Percentiles rank a stretch among this genome's conserved stretches.
phyloP scores from a whole-genome alignment of 2,797 vertebrate genomes.

The Phrynocephalus vlangalii region DNA sequence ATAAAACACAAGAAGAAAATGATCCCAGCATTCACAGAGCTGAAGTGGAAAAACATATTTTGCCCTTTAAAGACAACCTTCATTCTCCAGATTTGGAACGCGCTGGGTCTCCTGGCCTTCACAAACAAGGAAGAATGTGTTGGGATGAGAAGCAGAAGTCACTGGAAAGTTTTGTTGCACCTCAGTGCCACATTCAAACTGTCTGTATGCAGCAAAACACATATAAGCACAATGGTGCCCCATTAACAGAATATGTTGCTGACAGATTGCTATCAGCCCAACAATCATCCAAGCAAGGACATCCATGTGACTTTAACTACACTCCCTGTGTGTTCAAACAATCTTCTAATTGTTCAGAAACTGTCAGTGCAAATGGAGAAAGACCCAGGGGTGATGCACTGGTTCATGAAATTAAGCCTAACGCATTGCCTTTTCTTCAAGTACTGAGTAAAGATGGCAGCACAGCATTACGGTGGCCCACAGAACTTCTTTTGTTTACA shows the following conservation, averaged over 20 bases:
- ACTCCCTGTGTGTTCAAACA: conserved; percentile 53
- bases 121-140: conserved; percentile 52
- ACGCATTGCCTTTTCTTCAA: conserved; percentile 78
- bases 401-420: conserved; percentile 64
- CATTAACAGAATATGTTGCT: conserved; percentile 58
- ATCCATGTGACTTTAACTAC: conserved; percentile 27
- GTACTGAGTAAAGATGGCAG: conserved; percentile 89
- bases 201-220: conserved; percentile 51
- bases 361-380: conserved; percentile 46
- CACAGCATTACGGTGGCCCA: conserved; percentile 89
- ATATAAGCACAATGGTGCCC: conserved; percentile 63
- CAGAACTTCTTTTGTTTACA: conserved; percentile 89
- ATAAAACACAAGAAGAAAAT: conserved; percentile 67
- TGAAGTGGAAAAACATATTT: conserved; percentile 63
- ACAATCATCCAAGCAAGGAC: conserved; percentile 46
- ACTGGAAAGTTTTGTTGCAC: conserved; percentile 58
- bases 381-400: conserved; percentile 42
- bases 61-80: conserved; percentile 68
- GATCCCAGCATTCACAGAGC: conserved; percentile 52
- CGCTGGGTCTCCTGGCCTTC: conserved; percentile 57
- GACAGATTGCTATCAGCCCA: conserved; percentile 49
- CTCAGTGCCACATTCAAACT: conserved; percentile 57
- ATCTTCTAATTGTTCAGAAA: conserved; percentile 64
- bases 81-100: conserved; percentile 69
- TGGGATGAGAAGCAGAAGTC: conserved; percentile 49